Percentiles rank a stretch among this genome's conserved stretches.
Evolutionary conservation across 2,888 invertebrate species (phyloP).

Genomic region (Heteromurus nitidus): DNA sequence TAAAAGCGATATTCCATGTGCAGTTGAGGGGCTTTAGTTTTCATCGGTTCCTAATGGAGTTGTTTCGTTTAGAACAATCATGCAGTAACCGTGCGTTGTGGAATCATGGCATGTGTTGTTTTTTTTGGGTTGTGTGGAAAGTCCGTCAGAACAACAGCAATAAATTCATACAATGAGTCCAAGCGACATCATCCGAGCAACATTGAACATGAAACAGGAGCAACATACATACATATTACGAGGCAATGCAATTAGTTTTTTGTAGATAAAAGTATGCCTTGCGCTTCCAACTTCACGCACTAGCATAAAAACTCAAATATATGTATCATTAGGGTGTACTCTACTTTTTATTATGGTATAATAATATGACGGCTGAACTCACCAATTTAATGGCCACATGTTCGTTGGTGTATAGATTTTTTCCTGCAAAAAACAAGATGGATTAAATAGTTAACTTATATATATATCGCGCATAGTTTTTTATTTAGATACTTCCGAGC

Average conservation of each 20-base stretch:
- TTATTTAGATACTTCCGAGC: too few species aligned
- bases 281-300: too few species aligned
- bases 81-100: neutral
- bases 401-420: conserved; percentile 99
- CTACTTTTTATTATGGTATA: too few species aligned
- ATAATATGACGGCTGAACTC: conserved; percentile 74
- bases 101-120: conserved; percentile 24
- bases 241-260: neutral
- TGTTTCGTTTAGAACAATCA: conserved; percentile 19
- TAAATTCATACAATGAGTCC: conserved; percentile 19
- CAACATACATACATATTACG: neutral
- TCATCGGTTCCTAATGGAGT: conserved; percentile 91
- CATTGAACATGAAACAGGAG: conserved; percentile 1
- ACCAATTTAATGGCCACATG: conserved; percentile 99
- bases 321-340: too few species aligned
- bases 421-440: conserved; percentile 85
- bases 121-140: conserved; percentile 9
- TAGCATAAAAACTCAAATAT: too few species aligned
- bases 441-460: too few species aligned
- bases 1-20: conserved; percentile 99
- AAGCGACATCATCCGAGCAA: conserved; percentile 10
- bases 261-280: too few species aligned
- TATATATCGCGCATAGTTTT: too few species aligned
- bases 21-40: conserved; percentile 99
- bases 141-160: conserved; percentile 6